Conservation (phyloP, 2,888 invertebrate genomes). For the Caenorhabditis afra region DNA sequence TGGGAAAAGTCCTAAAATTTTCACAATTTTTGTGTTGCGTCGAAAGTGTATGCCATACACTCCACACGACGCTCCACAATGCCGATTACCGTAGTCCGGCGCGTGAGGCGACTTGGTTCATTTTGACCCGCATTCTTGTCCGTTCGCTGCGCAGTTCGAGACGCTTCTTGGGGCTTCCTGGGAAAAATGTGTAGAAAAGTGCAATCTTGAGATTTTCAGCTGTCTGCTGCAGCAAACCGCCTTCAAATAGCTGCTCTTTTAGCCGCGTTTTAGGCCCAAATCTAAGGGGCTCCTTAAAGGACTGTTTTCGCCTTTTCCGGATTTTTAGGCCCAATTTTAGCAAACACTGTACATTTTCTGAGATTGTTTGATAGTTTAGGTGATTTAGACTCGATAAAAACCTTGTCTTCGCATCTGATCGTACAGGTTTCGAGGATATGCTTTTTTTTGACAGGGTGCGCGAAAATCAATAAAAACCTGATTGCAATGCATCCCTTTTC, state of each 20-base stretch:
- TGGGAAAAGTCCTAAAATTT: slow-evolving; percentile 45
- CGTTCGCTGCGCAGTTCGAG: slow-evolving; percentile 20
- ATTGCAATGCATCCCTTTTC: slow-evolving; percentile 22
- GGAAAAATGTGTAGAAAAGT: neutral
- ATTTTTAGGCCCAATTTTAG: slow-evolving; percentile 14
- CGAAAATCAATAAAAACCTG: slow-evolving; percentile 40
- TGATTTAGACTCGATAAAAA: neutral
- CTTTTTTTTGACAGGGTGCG: neutral
- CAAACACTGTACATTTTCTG: neutral
- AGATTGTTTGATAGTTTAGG: slow-evolving; percentile 7
- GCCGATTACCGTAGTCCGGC: slow-evolving; percentile 56
- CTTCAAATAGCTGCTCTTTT: neutral
- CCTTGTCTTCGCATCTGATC: neutral
- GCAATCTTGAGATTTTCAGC: slow-evolving; percentile 1
- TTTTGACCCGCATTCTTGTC: slow-evolving; percentile 10
- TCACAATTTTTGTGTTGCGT: slow-evolving; percentile 16
- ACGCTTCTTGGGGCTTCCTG: neutral
- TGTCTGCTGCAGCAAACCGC: neutral
- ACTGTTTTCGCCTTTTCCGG: neutral
- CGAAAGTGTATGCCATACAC: slow-evolving; percentile 62
- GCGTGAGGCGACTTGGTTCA: slow-evolving; percentile 47
- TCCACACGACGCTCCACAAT: slow-evolving; percentile 53
- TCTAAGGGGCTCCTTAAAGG: neutral
- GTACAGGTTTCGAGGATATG: neutral
- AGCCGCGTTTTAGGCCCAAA: neutral